Base-by-base conservation (phyloP, 2,113 vertebrate genomes). In the Oryzias curvinotus region DNA sequence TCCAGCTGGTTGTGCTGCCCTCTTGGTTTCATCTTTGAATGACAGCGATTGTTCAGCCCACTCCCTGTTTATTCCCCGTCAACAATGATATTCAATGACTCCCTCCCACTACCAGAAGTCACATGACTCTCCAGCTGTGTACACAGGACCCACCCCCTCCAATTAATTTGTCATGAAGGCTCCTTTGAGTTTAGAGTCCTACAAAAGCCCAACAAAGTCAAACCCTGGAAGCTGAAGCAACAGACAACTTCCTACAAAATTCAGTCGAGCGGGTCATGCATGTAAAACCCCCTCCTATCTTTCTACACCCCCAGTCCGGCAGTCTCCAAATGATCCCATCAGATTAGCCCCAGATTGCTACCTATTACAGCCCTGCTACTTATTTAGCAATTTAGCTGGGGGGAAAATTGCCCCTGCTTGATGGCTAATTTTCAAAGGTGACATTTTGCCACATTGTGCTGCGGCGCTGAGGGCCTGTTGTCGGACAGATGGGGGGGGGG, bases 81-180 rank as follows among this genome's bases (percentile, higher is more conserved):
- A 45, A 85, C 82, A 77, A 83, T 81, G 80, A 84, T 76, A 80
- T 79, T 78, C 68, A 57, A 42, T 47, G 56, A 52, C 26, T 13
- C 23, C 57, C 83, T 77, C 92, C 93, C 92, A 93, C 92, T 90
- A 88, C 84, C 30, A 53, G 12, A 86, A 91, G 91, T 96, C 94
- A 97, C 93, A 92, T 96, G 94, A 96, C 91, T 91, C 89, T 93
- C 92, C 95, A 97, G 95, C 95, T 97, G 94, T 93, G 93, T 95
- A 92, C 94, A 95, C 93, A 94, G 92, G 92, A 92, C 94, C 92
- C 61, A 85, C 88, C 89, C 87, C 92, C 62, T 83, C 91, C 91
- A 82, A 80, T 88, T 93, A 90, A 89, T 91, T 92, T 91, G 83
- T 82, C 86, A 93, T 94, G 92, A 94, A 28, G 6, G 26, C 26